Evolutionary conservation across 2,113 vertebrate species (phyloP), one percentile per base, ranked within the genome.

Genomic region (Vicugna pacos): DNA sequence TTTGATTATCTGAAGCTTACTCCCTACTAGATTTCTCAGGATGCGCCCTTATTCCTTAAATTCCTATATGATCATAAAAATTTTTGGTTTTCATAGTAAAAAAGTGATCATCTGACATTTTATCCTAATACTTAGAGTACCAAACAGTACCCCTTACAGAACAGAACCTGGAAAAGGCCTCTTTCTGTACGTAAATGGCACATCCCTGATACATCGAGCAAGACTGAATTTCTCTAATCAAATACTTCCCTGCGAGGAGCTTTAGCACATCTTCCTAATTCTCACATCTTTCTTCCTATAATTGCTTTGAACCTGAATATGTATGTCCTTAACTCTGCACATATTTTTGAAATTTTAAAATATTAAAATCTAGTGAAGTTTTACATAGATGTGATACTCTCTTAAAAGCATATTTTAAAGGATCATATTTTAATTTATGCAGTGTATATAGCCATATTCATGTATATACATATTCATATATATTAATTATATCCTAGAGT

Each of bases 281-380:
- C 13, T 38, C n/a, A 80, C 2, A 80, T 75, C 17, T 73, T 24
- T 88, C 67, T 72, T 56, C 17, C 70, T 38, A 83, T 42, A 64
- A 50, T 80, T 94, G 20, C 38, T 48, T 35, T 67, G 79, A 60
- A 60, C 19, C 9, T 89, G 17, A 89, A 80, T 84, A 84, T 48
- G 67, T 54, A 87, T 69, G 11, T 65, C 38, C 35, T 83, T 89
- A 89, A 84, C 94, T 92, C 72, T 85, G n/a, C 19, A 15, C 16
- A 62, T 79, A 67, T 75, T 50, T 9, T 83, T 56, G 60, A 83
- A 90, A 76, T 56, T 54, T 67, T 50, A 58, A 95, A 92, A 72
- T 67, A 50, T 89, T 85, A 89, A 92, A 75, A 93, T 38, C n/a
- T 54, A 54, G 56, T 84, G 35, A 75, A 80, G 60, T 89, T 50